Base-by-base conservation (phyloP, 2,113 vertebrate species). In the Tupaia chinensis region DNA sequence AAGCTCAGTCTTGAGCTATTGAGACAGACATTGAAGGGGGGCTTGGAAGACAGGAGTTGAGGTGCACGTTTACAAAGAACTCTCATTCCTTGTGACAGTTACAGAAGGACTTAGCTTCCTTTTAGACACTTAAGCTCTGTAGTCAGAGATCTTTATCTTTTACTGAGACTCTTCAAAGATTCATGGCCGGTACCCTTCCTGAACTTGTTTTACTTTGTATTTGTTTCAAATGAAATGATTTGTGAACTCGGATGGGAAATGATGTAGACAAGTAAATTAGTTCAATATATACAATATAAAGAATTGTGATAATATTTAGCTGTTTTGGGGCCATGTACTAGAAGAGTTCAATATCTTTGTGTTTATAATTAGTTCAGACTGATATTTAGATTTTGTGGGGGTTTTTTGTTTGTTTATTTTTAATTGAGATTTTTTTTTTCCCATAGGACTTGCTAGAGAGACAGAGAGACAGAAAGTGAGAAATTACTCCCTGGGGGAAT, bases 141-240 rank as follows among this genome's bases (percentile, higher is more conserved):
- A 29, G 22, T 93, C 66, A 79, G 44, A 70, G 4, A 53, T 86
- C n/a, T 83, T 69, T 5, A 25, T 80, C 65, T 88, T 82, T 87
- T 34, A 20, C 23, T 80, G 19, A 65, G 16, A 78, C 1, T 56
- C 63, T 73, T 83, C 32, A 58, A 80, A 65, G 80, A 87, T 63
- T 56, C 54, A 25, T 70, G 83, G 4, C 14, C 87, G 69, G 63
- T 74, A 12, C 0, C 13, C 87, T 80, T 77, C 32, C 69, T 84
- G 14, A 17, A 32, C 23, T 92, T 94, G 56, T 85, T 91, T 97
- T 87, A 66, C 19, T 95, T 92, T 85, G n/a, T 90, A 92, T 58
- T 83, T 92, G 15, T 23, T 88, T 2, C 7, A n/a, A 88, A 1
- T 65, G n/a, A 65, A 97, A 93, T 82, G 10, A 23, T 66, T 91